Evolutionary conservation across 2,113 vertebrate genomes (phyloP).

Genomic region (Labeo catla): DNA sequence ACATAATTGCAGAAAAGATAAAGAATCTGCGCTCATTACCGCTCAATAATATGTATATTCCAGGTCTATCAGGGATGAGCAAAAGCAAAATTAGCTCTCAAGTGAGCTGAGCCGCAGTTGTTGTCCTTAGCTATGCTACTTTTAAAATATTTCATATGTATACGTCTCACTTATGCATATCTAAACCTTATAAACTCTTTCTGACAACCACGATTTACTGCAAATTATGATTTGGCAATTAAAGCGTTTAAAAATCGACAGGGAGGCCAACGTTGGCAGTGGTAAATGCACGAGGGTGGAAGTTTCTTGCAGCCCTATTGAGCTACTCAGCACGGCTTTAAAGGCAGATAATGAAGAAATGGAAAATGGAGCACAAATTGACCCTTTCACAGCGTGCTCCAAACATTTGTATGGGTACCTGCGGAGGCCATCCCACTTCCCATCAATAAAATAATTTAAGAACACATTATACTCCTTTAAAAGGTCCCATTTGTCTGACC

Average conservation of each 20-base stretch:
- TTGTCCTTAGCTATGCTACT: background rate
- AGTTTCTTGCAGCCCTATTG: slow-evolving; percentile 82
- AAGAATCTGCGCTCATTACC: background rate
- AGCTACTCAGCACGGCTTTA: slow-evolving; percentile 83
- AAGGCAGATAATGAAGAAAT: slow-evolving; percentile 91
- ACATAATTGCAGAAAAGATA: slow-evolving; percentile 8
- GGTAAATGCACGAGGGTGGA: slow-evolving; percentile 81
- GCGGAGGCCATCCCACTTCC: slow-evolving; percentile 89
- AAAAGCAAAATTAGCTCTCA: slow-evolving; percentile 64
- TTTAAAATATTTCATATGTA: slow-evolving; percentile 52
- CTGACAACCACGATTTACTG: slow-evolving; percentile 37
- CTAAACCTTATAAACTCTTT: background rate
- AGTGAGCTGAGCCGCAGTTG: background rate
- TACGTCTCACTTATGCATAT: background rate
- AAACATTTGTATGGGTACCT: slow-evolving; percentile 93
- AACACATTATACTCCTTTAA: slow-evolving; percentile 98
- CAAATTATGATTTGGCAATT: slow-evolving; percentile 65
- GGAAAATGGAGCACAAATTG: slow-evolving; percentile 98
- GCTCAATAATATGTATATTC: background rate
- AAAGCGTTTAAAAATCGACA: slow-evolving; percentile 80
- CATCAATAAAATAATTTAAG: slow-evolving; percentile 98
- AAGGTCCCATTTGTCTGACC: slow-evolving; percentile 95
- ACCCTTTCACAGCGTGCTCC: slow-evolving; percentile 94
- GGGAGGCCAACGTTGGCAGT: slow-evolving; percentile 76
- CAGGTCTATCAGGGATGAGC: background rate